Evolutionary conservation across 2,113 vertebrate genomes (phyloP).

Genomic region (Clupea harengus): DNA sequence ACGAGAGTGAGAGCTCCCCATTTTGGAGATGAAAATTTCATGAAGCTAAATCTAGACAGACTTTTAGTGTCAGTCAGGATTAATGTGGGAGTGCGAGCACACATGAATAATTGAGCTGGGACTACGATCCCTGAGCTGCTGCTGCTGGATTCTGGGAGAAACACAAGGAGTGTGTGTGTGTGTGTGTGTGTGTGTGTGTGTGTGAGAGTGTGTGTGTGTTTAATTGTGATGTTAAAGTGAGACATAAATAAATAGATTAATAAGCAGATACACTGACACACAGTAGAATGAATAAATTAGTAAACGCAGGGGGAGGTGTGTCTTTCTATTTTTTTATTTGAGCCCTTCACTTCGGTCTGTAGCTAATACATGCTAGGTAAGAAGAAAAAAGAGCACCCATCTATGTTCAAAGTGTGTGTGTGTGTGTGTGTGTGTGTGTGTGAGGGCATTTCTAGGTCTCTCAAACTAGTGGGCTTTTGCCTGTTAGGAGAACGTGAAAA

Average conservation of each 20-base stretch:
- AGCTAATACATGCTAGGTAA: no score
- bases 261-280: not conserved
- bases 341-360: no score
- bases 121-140: conserved; percentile 65
- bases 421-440: not conserved
- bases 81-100: conserved; percentile 78
- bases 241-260: not conserved
- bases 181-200: conserved; percentile 2
- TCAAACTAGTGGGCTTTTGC: no score
- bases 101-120: conserved; percentile 83
- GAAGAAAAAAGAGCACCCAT: no score
- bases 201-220: not conserved
- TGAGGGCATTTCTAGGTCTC: not conserved
- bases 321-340: not conserved
- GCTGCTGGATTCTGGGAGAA: not conserved
- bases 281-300: not conserved
- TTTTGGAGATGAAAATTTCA: conserved; percentile 87
- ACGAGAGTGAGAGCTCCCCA: conserved; percentile 46
- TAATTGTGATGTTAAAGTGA: not conserved
- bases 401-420: not conserved
- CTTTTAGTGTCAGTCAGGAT: conserved; percentile 94
- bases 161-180: not conserved
- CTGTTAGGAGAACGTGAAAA: not conserved
- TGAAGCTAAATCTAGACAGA: conserved; percentile 90
- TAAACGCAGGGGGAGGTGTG: not conserved